Percentiles rank a stretch among this genome's conserved stretches.
phyloP scores from a whole-genome alignment of 2,797 vertebrate genomes.

The Cheracebus regulus region DNA sequence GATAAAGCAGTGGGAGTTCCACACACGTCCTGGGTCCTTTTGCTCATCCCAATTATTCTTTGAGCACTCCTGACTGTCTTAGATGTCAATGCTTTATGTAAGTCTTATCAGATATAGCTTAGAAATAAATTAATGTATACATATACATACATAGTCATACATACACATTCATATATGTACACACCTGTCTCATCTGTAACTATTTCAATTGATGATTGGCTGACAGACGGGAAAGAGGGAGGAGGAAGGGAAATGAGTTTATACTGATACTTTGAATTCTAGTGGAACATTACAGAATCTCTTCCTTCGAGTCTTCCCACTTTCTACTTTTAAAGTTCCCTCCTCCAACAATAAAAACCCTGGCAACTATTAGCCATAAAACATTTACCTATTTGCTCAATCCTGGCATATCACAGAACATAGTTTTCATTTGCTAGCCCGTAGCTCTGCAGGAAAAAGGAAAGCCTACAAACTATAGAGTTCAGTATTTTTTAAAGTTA shows the following conservation, averaged over 20 bases:
- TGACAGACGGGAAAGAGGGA: background rate
- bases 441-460: background rate
- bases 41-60: background rate
- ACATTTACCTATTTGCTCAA: background rate
- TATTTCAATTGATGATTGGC: background rate
- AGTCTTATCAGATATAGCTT: background rate
- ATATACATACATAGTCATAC: background rate
- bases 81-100: background rate
- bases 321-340: background rate
- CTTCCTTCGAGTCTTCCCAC: background rate
- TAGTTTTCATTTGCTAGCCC: background rate
- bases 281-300: background rate
- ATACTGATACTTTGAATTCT: background rate
- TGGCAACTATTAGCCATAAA: background rate
- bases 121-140: background rate
- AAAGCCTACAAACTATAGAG: background rate
- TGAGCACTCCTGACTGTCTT: background rate
- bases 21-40: background rate
- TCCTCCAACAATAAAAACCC: background rate
- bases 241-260: background rate
- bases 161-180: background rate
- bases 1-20: background rate
- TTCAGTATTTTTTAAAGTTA: background rate
- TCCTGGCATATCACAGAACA: background rate
- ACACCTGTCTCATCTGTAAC: background rate